These are phyloP conservation scores for Aromia moschata DNA, from an alignment of 2,888 invertebrate species.

Conservation along the genomic window DNA sequence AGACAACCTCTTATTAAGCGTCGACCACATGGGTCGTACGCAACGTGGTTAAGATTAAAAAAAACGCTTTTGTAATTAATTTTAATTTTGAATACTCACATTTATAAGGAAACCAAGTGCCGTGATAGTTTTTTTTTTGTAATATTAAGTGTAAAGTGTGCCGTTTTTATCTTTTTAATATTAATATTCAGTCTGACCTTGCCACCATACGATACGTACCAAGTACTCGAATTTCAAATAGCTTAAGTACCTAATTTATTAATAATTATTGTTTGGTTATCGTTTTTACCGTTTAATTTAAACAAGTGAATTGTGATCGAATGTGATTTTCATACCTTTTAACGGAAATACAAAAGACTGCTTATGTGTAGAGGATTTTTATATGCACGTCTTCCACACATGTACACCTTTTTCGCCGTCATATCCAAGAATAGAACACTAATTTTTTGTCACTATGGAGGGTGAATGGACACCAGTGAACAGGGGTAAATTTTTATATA, in stretches of 20 bases:
- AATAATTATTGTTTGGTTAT: slow-evolving; percentile 9
- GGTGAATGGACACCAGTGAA: slow-evolving; percentile 46
- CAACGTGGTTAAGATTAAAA: slow-evolving; percentile 56
- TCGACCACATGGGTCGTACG: slow-evolving; percentile 65
- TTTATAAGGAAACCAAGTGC: slow-evolving; percentile 20
- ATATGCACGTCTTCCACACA: slow-evolving; percentile 42
- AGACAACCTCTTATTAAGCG: slow-evolving; percentile 59
- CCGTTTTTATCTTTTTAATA: slow-evolving; percentile 5
- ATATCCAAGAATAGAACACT: slow-evolving; percentile 57
- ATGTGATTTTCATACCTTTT: slow-evolving; percentile 35
- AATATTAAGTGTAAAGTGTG: slow-evolving; percentile 21
- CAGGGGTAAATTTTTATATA: slow-evolving; percentile 43
- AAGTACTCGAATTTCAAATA: slow-evolving; percentile 29
- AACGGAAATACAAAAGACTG: slow-evolving; percentile 23
- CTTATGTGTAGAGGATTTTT: slow-evolving; percentile 27
- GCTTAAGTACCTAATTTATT: slow-evolving; percentile 24
- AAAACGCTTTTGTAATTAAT: slow-evolving; percentile 35
- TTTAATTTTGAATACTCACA: slow-evolving; percentile 30
- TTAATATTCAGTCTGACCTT: slow-evolving; percentile 46
- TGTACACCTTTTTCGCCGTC: slow-evolving; percentile 44
- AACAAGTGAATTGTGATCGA: slow-evolving; percentile 37
- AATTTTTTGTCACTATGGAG: slow-evolving; percentile 44
- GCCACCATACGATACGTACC: slow-evolving; percentile 47
- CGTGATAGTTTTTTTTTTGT: slow-evolving; percentile 25
- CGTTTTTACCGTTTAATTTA: slow-evolving; percentile 3